These are phyloP conservation scores for Dynastes maya DNA, from an alignment of 2,888 invertebrate genomes.

Conservation along the genomic window DNA sequence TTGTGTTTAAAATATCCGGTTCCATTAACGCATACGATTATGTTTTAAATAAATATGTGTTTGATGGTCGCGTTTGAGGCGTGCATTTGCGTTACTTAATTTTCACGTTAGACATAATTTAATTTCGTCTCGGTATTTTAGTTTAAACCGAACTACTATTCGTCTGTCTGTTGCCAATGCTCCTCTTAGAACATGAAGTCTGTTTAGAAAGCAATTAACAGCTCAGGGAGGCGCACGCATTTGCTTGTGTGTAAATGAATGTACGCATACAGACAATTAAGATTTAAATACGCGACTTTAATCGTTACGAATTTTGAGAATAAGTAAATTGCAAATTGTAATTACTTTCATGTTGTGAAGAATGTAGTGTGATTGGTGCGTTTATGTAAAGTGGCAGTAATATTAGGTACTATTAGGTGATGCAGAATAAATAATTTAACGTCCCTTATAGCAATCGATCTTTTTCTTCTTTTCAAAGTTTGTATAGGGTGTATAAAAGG, in stretches of 20 bases:
- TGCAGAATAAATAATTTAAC: no score
- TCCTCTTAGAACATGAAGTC: conserved; percentile 23
- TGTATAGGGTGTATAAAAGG: no score
- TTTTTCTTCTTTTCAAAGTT: no score
- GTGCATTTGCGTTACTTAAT: conserved; percentile 39
- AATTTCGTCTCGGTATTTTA: conserved; percentile 33
- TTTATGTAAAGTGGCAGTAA: no score
- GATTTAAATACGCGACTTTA: not conserved
- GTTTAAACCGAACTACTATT: conserved; percentile 18
- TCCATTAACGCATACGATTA: conserved; percentile 40
- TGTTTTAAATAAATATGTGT: conserved; percentile 40
- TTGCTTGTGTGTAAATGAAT: not conserved
- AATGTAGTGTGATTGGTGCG: no score
- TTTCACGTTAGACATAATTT: conserved; percentile 41
- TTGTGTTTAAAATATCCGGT: conserved; percentile 34
- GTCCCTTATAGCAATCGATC: no score
- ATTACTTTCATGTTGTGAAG: not conserved
- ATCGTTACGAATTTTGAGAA: not conserved
- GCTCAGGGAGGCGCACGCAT: not conserved
- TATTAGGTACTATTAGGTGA: no score
- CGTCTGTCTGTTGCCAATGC: conserved; percentile 37
- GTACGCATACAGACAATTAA: not conserved
- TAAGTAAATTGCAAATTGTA: not conserved
- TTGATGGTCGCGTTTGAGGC: conserved; percentile 34
- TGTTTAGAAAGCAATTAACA: conserved; percentile 21